Base-by-base conservation (phyloP, 2,113 vertebrate species). In the Pachycephala philippinensis region DNA sequence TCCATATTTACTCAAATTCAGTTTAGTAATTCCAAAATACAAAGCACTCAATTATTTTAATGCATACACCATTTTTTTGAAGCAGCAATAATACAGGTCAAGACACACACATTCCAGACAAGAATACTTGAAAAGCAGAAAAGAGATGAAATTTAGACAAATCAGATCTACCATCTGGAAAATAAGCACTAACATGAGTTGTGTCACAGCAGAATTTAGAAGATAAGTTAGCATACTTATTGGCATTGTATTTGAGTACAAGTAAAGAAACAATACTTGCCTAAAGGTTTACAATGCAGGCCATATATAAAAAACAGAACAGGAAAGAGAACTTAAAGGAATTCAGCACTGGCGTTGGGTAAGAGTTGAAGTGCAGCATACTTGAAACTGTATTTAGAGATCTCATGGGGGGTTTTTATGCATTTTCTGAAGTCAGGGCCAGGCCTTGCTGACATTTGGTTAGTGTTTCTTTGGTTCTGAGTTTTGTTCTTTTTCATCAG, bases 351-450 rank as follows among this genome's bases (percentile, higher is more conserved):
- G 7, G 21, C 6, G 78, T 2, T 77, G 54, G 12, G 1, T 33
- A 66, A 57, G 20, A 76, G 2, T 24, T 84, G 66, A 88, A 77
- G 30, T 50, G 13, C 47, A 89, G 24, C 9, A 26, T 13, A 50
- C 11, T 64, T 87, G 4, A 89, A 93, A 65, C 53, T 49, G 19
- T 20, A 50, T 39, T 77, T 57, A 61, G 12, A 82, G 10, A 59
- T 35, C 13, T 72, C 50, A 50, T 0, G 1, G 2, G 5, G 4
- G 44, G 40, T 9, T 39, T 23, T 35, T 15, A 76, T 14, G 19
- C 17, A 20, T 37, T 40, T 89, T 74, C 40, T 86, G 28, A 84
- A 80, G 66, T 83, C 35, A 49, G 22, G 5, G 15, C 15, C 68
- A 81, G 68, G 28, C 40, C 20, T 50, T 74, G 26, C 28, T 80